phyloP scores from a whole-genome alignment of 2,113 vertebrate genomes.

The Pseudorhombus dupliciocellatus region DNA sequence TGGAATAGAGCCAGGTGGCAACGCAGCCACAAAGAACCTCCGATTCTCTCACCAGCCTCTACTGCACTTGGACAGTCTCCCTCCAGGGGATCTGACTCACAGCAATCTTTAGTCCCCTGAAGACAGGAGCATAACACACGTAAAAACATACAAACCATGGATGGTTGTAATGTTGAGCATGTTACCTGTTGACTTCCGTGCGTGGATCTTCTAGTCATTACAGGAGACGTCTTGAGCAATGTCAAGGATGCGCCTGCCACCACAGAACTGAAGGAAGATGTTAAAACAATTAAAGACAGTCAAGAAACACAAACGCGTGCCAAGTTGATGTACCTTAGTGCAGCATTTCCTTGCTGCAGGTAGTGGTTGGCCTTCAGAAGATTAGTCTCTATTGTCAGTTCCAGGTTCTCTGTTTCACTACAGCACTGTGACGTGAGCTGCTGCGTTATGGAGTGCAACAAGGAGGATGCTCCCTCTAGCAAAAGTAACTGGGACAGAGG shows the following conservation, averaged over 20 bases:
- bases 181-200: constrained; percentile 45
- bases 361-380: constrained; percentile 84
- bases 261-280: constrained; percentile 78
- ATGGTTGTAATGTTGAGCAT: constrained; percentile 5
- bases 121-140: constrained; percentile 3
- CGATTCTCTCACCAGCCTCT: constrained; percentile 81
- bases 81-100: background rate
- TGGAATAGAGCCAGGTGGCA: constrained; percentile 81
- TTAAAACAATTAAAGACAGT: constrained; percentile 24
- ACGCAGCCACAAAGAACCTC: constrained; percentile 84
- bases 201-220: constrained; percentile 63
- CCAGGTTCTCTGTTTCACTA: constrained; percentile 77
- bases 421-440: constrained; percentile 34
- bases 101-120: constrained; percentile 29
- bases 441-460: constrained; percentile 33
- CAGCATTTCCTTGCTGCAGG: constrained; percentile 82
- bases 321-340: constrained; percentile 76
- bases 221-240: constrained; percentile 85
- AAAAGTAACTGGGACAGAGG: constrained; percentile 54
- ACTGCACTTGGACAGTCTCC: constrained; percentile 59
- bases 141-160: constrained; percentile 1
- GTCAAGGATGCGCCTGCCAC: constrained; percentile 83
- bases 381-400: constrained; percentile 80
- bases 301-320: constrained; percentile 12
- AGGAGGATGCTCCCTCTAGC: constrained; percentile 43